These are phyloP conservation scores for Palaemon carinicauda DNA, from an alignment of 1,140 invertebrate genomes.

Conservation along the genomic window DNA sequence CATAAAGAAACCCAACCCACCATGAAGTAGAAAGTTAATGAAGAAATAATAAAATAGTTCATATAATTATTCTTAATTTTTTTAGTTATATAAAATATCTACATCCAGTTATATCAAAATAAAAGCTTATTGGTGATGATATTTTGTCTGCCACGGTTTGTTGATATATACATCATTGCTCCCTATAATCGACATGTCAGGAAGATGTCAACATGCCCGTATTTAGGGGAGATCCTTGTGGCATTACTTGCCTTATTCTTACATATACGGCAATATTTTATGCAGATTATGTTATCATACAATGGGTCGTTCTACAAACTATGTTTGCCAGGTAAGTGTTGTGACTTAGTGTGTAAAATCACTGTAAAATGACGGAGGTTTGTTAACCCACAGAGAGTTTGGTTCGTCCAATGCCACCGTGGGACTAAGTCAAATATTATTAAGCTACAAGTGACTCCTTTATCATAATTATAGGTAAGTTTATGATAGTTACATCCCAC, in stretches of 20 bases:
- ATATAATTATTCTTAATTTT: too few species aligned
- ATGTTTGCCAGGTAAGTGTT: constrained; percentile 79
- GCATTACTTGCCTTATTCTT: constrained; percentile 83
- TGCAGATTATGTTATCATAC: constrained; percentile 88
- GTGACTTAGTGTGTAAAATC: neutral
- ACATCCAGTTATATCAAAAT: too few species aligned
- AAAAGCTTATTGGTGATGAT: neutral
- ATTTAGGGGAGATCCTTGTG: constrained; percentile 83
- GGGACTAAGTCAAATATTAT: too few species aligned
- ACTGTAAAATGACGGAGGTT: neutral
- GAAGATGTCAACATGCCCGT: constrained; percentile 64
- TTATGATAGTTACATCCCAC: too few species aligned
- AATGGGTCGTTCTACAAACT: constrained; percentile 84
- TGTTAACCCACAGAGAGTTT: neutral
- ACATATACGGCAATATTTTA: constrained; percentile 86
- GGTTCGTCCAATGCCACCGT: too few species aligned
- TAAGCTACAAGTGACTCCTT: too few species aligned
- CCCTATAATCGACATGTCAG: constrained; percentile 24
- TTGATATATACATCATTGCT: neutral
- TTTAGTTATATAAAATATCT: too few species aligned
- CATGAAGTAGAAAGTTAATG: too few species aligned
- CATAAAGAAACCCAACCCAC: too few species aligned
- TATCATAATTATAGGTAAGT: too few species aligned
- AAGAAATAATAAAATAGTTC: too few species aligned
- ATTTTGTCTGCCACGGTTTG: neutral